Percentiles rank a stretch among this genome's conserved stretches.
Conservation (phyloP, 2,888 invertebrate genomes). For the Epiperipatus broadwayi region DNA sequence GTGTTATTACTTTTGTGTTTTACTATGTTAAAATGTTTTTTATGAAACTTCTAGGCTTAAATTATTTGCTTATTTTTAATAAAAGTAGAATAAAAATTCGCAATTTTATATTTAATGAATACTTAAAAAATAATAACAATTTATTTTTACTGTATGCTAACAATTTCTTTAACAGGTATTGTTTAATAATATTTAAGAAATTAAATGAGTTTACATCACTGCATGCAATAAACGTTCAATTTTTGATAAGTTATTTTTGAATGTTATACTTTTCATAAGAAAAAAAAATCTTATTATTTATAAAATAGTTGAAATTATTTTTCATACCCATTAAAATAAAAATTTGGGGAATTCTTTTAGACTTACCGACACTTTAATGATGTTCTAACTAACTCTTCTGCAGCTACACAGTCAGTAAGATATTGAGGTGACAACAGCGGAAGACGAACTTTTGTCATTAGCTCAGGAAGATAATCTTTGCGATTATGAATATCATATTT, state of each 20-base stretch:
- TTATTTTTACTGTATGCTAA: no score
- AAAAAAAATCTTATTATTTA: conserved; percentile 17
- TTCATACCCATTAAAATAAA: conserved; percentile 8
- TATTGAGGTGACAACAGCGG: conserved; percentile 61
- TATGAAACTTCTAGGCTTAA: no score
- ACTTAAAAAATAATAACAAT: no score
- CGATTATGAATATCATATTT: conserved; percentile 42
- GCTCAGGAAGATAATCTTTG: conserved; percentile 41
- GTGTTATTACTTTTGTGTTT: no score
- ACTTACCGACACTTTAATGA: conserved; percentile 53
- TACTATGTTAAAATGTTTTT: no score
- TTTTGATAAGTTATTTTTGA: neutral
- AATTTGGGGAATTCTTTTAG: neutral
- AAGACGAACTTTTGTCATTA: conserved; percentile 53
- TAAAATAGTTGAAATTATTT: conserved; percentile 13
- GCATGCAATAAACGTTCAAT: no score
- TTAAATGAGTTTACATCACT: no score
- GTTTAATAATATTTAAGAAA: no score
- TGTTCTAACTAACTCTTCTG: conserved; percentile 51
- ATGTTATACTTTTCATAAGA: neutral
- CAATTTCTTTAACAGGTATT: no score
- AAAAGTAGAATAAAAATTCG: no score
- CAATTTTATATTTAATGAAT: no score
- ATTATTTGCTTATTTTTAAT: no score
- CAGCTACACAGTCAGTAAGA: conserved; percentile 56